Evolutionary conservation across 2,888 invertebrate genomes (phyloP).

Genomic region (Hipparchia sbordonii): DNA sequence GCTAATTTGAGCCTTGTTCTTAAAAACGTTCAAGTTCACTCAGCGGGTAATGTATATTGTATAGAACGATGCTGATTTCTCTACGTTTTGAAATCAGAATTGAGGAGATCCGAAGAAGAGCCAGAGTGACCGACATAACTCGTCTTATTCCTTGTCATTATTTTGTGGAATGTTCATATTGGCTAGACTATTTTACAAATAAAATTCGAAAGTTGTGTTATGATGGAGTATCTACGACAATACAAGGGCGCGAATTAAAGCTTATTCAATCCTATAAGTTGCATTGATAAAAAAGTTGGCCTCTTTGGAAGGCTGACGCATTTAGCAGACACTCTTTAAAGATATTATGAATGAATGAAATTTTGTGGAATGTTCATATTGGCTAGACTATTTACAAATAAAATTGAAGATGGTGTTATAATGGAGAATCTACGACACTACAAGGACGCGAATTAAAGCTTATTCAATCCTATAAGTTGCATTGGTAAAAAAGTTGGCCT

Average conservation of each 20-base stretch:
- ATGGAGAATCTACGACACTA: neutral
- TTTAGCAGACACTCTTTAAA: slow-evolving; percentile 5
- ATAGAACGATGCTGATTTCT: no score
- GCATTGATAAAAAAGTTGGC: neutral
- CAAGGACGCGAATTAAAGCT: neutral
- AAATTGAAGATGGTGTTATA: neutral
- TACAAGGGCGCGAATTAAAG: neutral
- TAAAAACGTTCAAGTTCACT: no score
- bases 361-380: no score
- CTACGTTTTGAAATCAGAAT: no score
- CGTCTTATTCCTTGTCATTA: no score
- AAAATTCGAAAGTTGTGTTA: neutral
- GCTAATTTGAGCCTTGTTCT: no score
- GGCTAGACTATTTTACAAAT: no score
- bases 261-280: neutral
- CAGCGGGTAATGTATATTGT: no score
- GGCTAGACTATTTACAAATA: no score
- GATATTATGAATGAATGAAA: neutral
- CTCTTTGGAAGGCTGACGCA: neutral
- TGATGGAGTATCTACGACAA: neutral
- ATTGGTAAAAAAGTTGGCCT: neutral
- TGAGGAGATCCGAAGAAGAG: no score
- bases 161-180: no score
- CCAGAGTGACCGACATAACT: no score
- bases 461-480: neutral